Conservation (phyloP, 64 coral and sea anemone species). For the Porites lutea region DNA sequence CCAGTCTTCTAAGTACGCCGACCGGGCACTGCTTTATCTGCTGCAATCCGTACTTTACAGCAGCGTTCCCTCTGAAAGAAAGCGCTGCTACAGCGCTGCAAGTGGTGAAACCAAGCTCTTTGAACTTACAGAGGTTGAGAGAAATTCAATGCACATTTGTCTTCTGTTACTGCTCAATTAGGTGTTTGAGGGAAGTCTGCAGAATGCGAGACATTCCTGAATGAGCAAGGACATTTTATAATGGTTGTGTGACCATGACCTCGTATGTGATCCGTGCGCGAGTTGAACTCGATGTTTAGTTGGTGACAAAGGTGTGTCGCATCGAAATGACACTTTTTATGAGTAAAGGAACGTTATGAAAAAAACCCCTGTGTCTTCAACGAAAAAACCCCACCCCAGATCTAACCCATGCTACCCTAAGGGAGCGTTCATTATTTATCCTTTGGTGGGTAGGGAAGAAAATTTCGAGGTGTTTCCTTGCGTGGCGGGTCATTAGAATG, state of each 20-base stretch:
- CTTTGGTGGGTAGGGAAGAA: no score
- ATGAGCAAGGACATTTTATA: not conserved
- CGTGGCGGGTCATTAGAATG: no score
- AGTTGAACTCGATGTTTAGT: no score
- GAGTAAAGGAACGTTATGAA: no score
- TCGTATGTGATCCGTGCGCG: no score
- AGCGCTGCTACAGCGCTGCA: slow-evolving; percentile 21
- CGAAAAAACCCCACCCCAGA: no score
- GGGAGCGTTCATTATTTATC: no score
- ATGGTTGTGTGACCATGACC: not conserved
- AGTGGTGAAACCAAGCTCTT: not conserved
- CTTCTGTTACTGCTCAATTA: slow-evolving; percentile 53
- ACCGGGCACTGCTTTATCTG: slow-evolving; percentile 55
- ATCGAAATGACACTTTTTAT: no score
- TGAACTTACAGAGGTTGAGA: not conserved
- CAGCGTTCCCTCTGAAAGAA: slow-evolving; percentile 27
- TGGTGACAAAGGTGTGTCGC: no score
- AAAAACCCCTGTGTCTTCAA: no score
- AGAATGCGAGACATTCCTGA: not conserved
- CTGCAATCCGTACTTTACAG: slow-evolving; percentile 40
- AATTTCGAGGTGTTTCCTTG: no score
- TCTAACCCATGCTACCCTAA: no score
- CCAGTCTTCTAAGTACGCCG: slow-evolving; percentile 15
- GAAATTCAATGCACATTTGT: not conserved
- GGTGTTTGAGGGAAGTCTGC: slow-evolving; percentile 20